Percentiles rank a stretch among this genome's conserved stretches.
Evolutionary conservation across 2,113 vertebrate species (phyloP).

Genomic region (Bettongia penicillata): DNA sequence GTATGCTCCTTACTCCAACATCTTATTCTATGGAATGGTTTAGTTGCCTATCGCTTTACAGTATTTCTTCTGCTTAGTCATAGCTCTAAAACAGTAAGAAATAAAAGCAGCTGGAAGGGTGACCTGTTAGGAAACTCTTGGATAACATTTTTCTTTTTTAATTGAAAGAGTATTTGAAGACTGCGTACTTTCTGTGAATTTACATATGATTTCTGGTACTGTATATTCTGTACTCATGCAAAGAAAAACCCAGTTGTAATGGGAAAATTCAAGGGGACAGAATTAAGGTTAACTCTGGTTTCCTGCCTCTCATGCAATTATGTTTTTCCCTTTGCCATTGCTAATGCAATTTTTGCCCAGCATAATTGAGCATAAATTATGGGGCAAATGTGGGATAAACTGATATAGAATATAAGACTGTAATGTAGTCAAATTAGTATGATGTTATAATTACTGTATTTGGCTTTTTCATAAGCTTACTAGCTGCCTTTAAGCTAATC

Average conservation of each 20-base stretch:
- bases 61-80: neutral
- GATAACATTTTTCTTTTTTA: neutral
- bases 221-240: conserved; percentile 1
- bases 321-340: conserved; percentile 44
- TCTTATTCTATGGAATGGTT: neutral
- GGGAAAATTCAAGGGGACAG: conserved; percentile 37
- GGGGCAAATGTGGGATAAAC: conserved; percentile 52
- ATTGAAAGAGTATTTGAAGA: neutral
- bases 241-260: conserved; percentile 40
- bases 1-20: too few relatives aligned
- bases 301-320: conserved; percentile 61
- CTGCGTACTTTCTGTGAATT: neutral
- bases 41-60: neutral
- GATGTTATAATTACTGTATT: conserved; percentile 58
- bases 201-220: conserved; percentile 13
- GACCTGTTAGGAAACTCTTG: neutral
- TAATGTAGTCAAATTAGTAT: conserved; percentile 70
- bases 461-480: conserved; percentile 62
- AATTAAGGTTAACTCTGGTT: conserved; percentile 60
- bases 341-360: conserved; percentile 41
- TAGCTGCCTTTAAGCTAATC: conserved; percentile 53
- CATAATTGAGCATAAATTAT: conserved; percentile 62
- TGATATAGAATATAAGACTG: conserved; percentile 46
- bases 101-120: neutral
- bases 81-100: neutral